Evolutionary conservation across 2,797 vertebrate species (phyloP).

Genomic region (Oryzias sinensis): DNA sequence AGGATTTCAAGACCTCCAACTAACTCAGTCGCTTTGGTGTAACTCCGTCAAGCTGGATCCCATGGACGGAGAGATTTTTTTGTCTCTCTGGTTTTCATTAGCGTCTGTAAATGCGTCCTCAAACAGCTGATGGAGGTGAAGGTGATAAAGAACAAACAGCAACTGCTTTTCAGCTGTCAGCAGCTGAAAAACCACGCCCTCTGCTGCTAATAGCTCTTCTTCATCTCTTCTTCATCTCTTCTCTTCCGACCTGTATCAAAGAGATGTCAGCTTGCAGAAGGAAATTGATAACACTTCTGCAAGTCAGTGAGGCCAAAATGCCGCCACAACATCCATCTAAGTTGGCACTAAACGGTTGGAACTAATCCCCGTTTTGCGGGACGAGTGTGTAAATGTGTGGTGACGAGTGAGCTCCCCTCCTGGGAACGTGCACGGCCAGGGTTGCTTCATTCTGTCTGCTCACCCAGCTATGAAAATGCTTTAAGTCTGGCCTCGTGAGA

Average conservation of each 20-base stretch:
- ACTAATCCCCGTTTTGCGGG: background rate
- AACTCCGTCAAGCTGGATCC: too few species aligned
- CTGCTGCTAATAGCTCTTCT: constrained; percentile 67
- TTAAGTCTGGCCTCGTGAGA: constrained; percentile 73
- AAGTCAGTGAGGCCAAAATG: background rate
- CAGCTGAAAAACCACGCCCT: constrained; percentile 45
- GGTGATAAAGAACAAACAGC: constrained; percentile 68
- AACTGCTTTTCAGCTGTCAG: constrained; percentile 74
- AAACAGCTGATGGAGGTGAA: constrained; percentile 70
- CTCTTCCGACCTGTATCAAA: constrained; percentile 31
- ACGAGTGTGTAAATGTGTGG: background rate
- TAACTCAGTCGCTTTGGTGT: too few species aligned
- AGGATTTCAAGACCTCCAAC: too few species aligned
- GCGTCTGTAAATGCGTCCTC: constrained; percentile 69
- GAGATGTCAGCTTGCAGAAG: constrained; percentile 12
- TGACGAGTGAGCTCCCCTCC: constrained; percentile 39
- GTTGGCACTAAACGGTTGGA: background rate
- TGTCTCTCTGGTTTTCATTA: constrained; percentile 47
- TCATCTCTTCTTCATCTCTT: constrained; percentile 67
- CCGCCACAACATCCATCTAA: background rate
- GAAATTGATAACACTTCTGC: background rate
- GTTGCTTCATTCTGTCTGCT: constrained; percentile 82
- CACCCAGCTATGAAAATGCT: constrained; percentile 80
- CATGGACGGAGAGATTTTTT: constrained; percentile 15
- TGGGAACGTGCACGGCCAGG: constrained; percentile 49